Evolutionary conservation across 1,140 invertebrate genomes (phyloP), one percentile per base, ranked within the genome.

Genomic region (Dinoponera quadriceps): DNA sequence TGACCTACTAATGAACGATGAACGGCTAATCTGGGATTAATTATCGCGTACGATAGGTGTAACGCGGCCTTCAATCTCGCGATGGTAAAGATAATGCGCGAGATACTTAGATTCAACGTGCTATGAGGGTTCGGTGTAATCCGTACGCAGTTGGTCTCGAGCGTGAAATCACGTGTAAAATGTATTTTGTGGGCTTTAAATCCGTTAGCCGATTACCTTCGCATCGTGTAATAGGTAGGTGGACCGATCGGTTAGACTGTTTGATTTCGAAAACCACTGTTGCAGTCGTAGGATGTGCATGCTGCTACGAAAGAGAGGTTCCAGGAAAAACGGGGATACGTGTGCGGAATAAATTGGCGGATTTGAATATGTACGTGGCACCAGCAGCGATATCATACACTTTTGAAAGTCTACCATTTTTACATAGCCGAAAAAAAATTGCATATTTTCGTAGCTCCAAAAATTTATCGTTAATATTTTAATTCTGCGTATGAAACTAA

Each of bases 261-360:
- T 78, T 69, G 75, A 69, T 80, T 80, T 80, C 51, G 63, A 59
- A 80, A 69, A 25, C 65, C 49, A 71, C 65, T 80, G 65, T 80
- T 57, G 74, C 63, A 78, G 16, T 78, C 74, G 22, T 71, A 59
- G 75, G 25, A 80, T 57, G 75, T 29, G 65, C 51, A 57, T 80
- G 44, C 44, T 18, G 4, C 27, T 22, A 29, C 48, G 54, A 62
- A 62, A 74, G 57, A 69, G 54, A 62, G 68, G 20, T 27, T 25
- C 63, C 38, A 22, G 3, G 62, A 51, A 33, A 29, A 11, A 14
- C 27, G 74, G 63, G 27, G 16, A 48, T 60, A 62, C 68, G 69
- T 72, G 78, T 33, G 44, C 33, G 65, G 51, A 80, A 80, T 71
- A 80, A 80, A 80, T 80, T 69, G 75, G 20, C 22, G 29, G 51